Percentiles rank a stretch among this genome's conserved stretches.
Conservation (phyloP, 1,140 invertebrate genomes). For the Heliconius nattereri region DNA sequence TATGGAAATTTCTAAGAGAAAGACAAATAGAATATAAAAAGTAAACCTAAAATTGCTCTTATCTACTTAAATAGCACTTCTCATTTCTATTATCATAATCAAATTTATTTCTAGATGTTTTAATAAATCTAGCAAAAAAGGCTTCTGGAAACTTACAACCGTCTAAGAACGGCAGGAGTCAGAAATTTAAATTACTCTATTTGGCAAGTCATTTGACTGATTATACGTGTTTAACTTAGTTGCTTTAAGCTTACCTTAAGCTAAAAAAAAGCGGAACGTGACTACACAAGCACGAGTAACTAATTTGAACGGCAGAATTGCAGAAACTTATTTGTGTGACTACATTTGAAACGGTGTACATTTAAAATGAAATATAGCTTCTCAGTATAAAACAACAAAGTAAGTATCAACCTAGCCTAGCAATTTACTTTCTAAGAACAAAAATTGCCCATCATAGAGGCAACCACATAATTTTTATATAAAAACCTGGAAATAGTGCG, state of each 20-base stretch:
- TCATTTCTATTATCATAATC: not conserved
- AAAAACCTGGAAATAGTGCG: constrained; percentile 35
- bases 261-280: constrained; percentile 51
- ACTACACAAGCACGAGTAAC: constrained; percentile 53
- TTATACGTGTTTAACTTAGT: constrained; percentile 40
- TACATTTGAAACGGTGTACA: constrained; percentile 46
- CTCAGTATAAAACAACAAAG: constrained; percentile 37
- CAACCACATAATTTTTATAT: constrained; percentile 34
- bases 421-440: constrained; percentile 38
- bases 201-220: constrained; percentile 35
- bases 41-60: too few relatives aligned
- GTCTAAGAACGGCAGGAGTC: not conserved
- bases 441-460: constrained; percentile 31
- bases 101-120: not conserved
- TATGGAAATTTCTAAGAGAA: too few relatives aligned
- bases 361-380: constrained; percentile 47
- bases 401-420: constrained; percentile 32
- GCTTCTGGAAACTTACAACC: not conserved
- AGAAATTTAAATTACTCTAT: constrained; percentile 29
- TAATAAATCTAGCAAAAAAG: not conserved
- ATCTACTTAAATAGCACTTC: too few relatives aligned
- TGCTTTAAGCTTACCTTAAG: constrained; percentile 41
- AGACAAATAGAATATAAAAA: too few relatives aligned
- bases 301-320: constrained; percentile 60
- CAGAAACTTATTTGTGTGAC: constrained; percentile 55